Evolutionary conservation across 2,797 vertebrate species (phyloP).

Genomic region (Orestias chungarensis): DNA sequence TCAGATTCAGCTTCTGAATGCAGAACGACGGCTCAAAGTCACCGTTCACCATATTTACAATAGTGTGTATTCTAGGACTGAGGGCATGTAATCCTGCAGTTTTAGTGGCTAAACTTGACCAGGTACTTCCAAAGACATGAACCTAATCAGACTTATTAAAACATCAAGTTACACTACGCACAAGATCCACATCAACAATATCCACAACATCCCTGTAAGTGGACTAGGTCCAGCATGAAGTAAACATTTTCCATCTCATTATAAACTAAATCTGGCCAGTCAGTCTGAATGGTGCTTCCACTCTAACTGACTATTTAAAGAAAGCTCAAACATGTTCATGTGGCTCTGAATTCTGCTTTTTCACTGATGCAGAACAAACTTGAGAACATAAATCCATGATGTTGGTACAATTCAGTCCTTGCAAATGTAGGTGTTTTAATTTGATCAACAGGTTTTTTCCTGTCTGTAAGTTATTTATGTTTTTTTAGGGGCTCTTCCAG

Average conservation of each 20-base stretch:
- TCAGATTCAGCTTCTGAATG: background rate
- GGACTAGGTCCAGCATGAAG: background rate
- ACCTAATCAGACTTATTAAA: background rate
- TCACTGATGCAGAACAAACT: background rate
- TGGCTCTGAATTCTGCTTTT: background rate
- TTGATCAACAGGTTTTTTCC: background rate
- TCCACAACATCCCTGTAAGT: background rate
- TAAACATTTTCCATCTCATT: background rate
- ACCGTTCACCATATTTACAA: no score
- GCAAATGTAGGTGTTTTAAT: background rate
- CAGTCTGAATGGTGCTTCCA: background rate
- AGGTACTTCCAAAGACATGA: background rate
- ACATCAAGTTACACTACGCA: background rate
- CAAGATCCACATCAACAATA: background rate
- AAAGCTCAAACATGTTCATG: background rate
- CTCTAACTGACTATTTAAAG: background rate
- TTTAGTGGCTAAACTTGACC: background rate
- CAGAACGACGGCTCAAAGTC: no score
- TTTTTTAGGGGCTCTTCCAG: background rate
- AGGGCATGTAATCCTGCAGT: background rate
- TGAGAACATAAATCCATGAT: background rate
- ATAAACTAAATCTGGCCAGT: background rate
- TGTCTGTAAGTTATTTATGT: background rate
- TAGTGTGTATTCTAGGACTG: no score
- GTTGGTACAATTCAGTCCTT: background rate